Base-by-base conservation (phyloP, 2,888 invertebrate species). In the Druceiella hillmani region DNA sequence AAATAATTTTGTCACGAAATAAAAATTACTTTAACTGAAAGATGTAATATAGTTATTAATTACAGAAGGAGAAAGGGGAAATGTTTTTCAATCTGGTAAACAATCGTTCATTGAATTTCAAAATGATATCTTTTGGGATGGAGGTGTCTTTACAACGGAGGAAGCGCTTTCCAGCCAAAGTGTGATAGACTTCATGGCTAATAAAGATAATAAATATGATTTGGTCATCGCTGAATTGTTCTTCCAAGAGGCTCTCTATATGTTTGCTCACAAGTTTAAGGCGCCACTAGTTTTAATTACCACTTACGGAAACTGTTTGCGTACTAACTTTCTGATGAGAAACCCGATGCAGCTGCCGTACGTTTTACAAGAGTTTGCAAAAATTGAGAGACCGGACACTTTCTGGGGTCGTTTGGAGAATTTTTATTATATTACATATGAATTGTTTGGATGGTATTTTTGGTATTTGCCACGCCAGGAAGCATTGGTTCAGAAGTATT, bases 321-420 rank as follows among this genome's bases (percentile, higher is more conserved):
- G 61, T 32, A 64, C 66, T 31, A 68, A 68, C 35, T 55, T 68
- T 12, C 46, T 56, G 2, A 51, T 51, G 4, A 55, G 65, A 13
- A 70, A 71, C 42, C 70, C 70, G 1, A 50, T 68, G 9, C 69
- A 69, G 45, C 33, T 66, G 4, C 56, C 66, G 1, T 67, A 64
- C 2, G 56, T 62, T 1, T n/a, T 60, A 4, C 51, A 59, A 1
- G 69, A 70, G 41, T 66, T 66, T 45, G 44, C 66, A n/a, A 52
- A 55, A 7, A 28, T 66, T 2, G 54, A 59, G 24, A 61, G 70
- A 1, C 74, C 75, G 14, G 72, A 74, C 58, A 71, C 58, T 24
- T 77, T 82, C 44, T 55, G 57, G 50, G 65, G 56, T 12, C 57
- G 81, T 44, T 28, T 76, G 1, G 53, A 61, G 15, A 81, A 78